These are phyloP conservation scores for Nibea albiflora DNA, from an alignment of 2,113 vertebrate species.

Conservation along the genomic window DNA sequence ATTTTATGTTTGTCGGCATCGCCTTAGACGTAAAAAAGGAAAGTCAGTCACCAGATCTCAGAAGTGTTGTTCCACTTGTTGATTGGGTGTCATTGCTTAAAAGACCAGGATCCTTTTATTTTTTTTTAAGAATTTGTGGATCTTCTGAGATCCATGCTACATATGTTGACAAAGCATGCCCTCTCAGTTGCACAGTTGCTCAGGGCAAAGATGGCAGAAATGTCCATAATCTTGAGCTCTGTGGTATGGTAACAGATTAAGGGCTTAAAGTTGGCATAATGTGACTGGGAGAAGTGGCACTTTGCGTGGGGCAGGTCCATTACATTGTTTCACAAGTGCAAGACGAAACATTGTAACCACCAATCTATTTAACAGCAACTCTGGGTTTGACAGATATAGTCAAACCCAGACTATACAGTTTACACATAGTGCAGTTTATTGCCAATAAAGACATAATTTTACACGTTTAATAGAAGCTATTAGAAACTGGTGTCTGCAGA, in stretches of 20 bases:
- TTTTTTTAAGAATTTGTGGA: constrained; percentile 19
- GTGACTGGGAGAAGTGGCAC: constrained; percentile 33
- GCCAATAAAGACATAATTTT: neutral
- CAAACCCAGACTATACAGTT: too few relatives aligned
- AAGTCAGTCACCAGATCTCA: neutral
- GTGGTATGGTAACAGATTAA: constrained; percentile 44
- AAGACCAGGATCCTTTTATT: constrained; percentile 15
- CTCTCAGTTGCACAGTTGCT: constrained; percentile 28
- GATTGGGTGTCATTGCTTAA: constrained; percentile 30
- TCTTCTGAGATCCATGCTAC: constrained; percentile 4
- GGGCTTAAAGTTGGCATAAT: constrained; percentile 46
- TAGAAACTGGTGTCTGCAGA: neutral
- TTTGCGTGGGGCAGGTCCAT: constrained; percentile 22
- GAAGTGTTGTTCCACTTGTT: neutral
- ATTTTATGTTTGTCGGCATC: constrained; percentile 31
- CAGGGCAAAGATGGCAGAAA: constrained; percentile 1
- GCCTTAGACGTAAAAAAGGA: constrained; percentile 13
- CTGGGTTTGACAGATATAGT: neutral
- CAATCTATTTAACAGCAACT: constrained; percentile 9
- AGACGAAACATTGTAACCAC: constrained; percentile 10
- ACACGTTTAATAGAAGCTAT: constrained; percentile 1
- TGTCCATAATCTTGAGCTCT: constrained; percentile 3
- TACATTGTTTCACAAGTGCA: constrained; percentile 20
- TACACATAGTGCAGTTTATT: neutral
- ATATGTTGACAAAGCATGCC: constrained; percentile 21